Evolutionary conservation across 2,888 invertebrate genomes (phyloP).

Genomic region (Acronicta alni): DNA sequence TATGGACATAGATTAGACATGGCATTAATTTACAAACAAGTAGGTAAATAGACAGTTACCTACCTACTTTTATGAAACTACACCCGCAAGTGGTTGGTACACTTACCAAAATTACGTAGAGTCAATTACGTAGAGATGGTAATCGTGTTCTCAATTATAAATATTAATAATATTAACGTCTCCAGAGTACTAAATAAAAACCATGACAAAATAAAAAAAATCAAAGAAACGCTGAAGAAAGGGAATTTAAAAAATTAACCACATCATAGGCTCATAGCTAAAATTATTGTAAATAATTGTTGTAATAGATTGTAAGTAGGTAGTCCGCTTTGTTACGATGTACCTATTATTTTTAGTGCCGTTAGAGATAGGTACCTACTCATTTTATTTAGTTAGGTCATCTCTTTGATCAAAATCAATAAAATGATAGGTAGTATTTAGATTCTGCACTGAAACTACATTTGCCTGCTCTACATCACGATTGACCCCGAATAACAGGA

Average conservation of each 20-base stretch:
- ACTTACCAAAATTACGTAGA: slow-evolving; percentile 11
- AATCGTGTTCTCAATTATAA: slow-evolving; percentile 13
- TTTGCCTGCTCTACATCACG: slow-evolving; percentile 55
- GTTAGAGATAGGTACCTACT: slow-evolving; percentile 53
- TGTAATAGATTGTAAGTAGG: slow-evolving; percentile 57
- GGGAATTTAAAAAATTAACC: slow-evolving; percentile 64
- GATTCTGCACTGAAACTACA: slow-evolving; percentile 51
- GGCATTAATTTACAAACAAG: slow-evolving; percentile 6
- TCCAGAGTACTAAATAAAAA: slow-evolving; percentile 5
- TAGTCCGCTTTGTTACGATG: slow-evolving; percentile 70
- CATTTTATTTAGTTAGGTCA: slow-evolving; percentile 57
- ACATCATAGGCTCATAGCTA: slow-evolving; percentile 62
- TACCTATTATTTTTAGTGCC: slow-evolving; percentile 66
- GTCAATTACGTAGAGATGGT: slow-evolving; percentile 23
- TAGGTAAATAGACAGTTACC: too few relatives aligned
- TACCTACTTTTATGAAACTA: too few relatives aligned
- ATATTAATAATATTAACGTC: too few relatives aligned
- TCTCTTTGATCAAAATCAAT: slow-evolving; percentile 54
- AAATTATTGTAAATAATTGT: slow-evolving; percentile 74
- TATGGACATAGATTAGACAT: slow-evolving; percentile 10
- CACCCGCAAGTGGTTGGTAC: too few relatives aligned
- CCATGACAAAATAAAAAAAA: slow-evolving; percentile 37
- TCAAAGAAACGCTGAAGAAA: slow-evolving; percentile 73
- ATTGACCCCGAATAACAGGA: slow-evolving; percentile 42
- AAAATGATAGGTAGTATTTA: slow-evolving; percentile 47